These are phyloP conservation scores for Andinoacara biseriatus DNA, from an alignment of 2,113 vertebrate genomes.

Conservation along the genomic window DNA sequence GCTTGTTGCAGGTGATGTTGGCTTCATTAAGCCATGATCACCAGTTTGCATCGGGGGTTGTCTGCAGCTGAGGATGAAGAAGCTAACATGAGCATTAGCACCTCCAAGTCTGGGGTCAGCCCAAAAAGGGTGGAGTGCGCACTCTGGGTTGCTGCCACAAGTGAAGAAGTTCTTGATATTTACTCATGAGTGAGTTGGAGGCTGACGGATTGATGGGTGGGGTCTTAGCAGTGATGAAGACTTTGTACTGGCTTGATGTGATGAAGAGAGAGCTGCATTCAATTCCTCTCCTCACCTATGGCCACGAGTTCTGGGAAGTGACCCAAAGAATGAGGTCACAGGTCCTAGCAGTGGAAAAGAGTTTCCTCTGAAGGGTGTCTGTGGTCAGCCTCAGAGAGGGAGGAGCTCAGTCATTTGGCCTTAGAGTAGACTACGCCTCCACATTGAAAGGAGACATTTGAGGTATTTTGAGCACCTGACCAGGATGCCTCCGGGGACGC, in stretches of 20 bases:
- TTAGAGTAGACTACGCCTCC: not conserved
- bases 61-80: not conserved
- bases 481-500: not conserved
- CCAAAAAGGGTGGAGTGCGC: accelerated
- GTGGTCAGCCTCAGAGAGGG: not conserved
- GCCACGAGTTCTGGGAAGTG: too few relatives aligned
- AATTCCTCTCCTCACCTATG: too few relatives aligned
- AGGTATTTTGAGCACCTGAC: not conserved
- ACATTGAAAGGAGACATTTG: accelerated
- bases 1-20: not conserved
- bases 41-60: not conserved
- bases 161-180: not conserved
- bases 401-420: not conserved
- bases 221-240: not conserved
- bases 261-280: not conserved
- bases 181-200: not conserved
- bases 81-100: not conserved
- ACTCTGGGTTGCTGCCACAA: not conserved
- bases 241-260: not conserved
- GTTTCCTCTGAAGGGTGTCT: too few relatives aligned
- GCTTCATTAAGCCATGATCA: not conserved
- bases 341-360: too few relatives aligned
- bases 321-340: too few relatives aligned
- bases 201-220: not conserved
- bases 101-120: not conserved